Evolutionary conservation across 2,888 invertebrate species (phyloP).

Genomic region (Cephus nigrinus): DNA sequence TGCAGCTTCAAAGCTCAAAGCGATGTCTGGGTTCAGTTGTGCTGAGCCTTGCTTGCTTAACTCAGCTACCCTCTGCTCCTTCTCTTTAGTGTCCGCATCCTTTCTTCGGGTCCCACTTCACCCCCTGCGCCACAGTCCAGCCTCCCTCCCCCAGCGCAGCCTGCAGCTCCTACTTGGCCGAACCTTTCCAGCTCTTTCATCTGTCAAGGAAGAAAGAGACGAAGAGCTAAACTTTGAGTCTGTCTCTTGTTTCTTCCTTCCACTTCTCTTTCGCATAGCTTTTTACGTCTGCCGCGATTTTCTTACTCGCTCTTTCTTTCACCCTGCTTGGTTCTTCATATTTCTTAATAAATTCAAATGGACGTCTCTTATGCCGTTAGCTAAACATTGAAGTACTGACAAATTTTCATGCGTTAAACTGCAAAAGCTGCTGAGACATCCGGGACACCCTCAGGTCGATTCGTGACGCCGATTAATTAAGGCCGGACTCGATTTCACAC

Average conservation of each 20-base stretch:
- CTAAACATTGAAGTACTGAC: too few species aligned
- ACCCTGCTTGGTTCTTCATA: constrained; percentile 6
- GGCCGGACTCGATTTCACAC: too few species aligned
- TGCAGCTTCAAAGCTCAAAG: constrained; percentile 17
- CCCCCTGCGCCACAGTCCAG: too few species aligned
- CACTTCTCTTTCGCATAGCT: neutral
- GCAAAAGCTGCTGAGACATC: too few species aligned
- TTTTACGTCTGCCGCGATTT: neutral
- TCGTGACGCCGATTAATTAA: too few species aligned
- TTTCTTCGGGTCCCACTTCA: neutral
- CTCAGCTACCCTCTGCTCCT: constrained; percentile 16
- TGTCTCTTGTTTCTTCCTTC: constrained; percentile 1
- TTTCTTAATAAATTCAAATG: neutral
- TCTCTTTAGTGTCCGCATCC: constrained; percentile 15
- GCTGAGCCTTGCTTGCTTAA: constrained; percentile 12
- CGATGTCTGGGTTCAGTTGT: constrained; percentile 20
- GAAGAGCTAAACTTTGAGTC: constrained; percentile 15
- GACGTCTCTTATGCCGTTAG: too few species aligned
- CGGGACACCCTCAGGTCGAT: too few species aligned
- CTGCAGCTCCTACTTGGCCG: constrained; percentile 28
- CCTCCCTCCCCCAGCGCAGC: neutral
- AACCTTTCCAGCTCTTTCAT: constrained; percentile 33
- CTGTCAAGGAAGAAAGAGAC: constrained; percentile 27
- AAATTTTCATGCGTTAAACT: too few species aligned
- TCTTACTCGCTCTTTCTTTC: neutral